Evolutionary conservation across 2,888 invertebrate species (phyloP).

Genomic region (Xestia rhomboidea): DNA sequence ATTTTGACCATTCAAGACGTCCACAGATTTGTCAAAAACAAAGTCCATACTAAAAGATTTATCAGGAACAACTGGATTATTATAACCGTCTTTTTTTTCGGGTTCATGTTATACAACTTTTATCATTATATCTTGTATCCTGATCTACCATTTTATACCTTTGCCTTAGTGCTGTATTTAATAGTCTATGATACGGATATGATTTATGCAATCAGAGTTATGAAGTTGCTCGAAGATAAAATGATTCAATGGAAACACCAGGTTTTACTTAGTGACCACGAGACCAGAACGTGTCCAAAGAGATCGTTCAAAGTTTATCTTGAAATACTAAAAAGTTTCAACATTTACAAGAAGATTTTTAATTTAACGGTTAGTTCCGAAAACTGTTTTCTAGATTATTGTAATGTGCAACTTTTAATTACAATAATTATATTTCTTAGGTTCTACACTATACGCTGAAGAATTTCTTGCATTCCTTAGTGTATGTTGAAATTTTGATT

Average conservation of each 20-base stretch:
- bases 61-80: conserved; percentile 20
- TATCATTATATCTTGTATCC: neutral
- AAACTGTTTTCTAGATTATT: neutral
- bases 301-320: conserved; percentile 8
- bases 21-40: conserved; percentile 11
- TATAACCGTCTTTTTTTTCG: neutral
- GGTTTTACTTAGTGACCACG: neutral
- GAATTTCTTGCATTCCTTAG: conserved; percentile 15
- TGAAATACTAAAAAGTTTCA: conserved; percentile 22
- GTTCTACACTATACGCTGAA: conserved; percentile 11
- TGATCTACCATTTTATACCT: neutral
- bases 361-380: conserved; percentile 7
- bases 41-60: conserved; percentile 3
- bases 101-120: neutral
- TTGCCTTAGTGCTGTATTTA: neutral
- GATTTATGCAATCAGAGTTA: conserved; percentile 17
- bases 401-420: neutral
- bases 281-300: neutral
- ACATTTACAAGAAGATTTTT: conserved; percentile 10
- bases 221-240: conserved; percentile 24
- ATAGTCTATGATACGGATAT: conserved; percentile 18
- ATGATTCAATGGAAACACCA: conserved; percentile 12
- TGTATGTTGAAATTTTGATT: conserved; percentile 25
- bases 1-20: conserved; percentile 26
- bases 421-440: neutral